Evolutionary conservation across 2,797 vertebrate genomes (phyloP), one percentile per base, ranked within the genome.

Genomic region (Heliangelus exortis): DNA sequence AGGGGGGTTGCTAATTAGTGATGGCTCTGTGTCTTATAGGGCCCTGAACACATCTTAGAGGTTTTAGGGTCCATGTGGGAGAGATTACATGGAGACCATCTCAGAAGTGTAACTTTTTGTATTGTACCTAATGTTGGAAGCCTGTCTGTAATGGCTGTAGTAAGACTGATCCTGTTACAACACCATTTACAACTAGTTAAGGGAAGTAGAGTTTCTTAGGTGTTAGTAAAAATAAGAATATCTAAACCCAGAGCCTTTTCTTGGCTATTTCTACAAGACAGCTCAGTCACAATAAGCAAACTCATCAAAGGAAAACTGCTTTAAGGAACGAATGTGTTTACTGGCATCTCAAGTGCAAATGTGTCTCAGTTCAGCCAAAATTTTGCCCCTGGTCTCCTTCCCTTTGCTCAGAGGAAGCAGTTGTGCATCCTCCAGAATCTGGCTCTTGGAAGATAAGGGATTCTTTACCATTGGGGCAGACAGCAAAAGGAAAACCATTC

Each of bases 1-100:
- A 90, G 85, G 86, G 92, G 93, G 84, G 94, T 96, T 90, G 95
- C 90, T 95, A 96, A 96, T 95, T 92, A 95, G 53, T 68, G 95
- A 90, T 81, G 82, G 87, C 89, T 95, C 90, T 81, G 81, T 58
- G 57, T 93, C 92, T 89, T 74, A 87, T 57, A 85, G 75, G 68
- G 95, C 73, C 77, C 51, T 94, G 66, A 88, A 75, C 69, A 82
- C 48, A 72, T 92, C 58, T 67, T 80, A 63, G 66, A 91, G 77
- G 85, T 92, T 50, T 96, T 91, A 96, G 89, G 62, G 85, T 73
- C 92, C 91, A 47, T 69, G 29, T 62, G 95, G 93, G 85, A 90
- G 71, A 63, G 89, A 95, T 96, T 81, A 89, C 45, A 16, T 8
- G 36, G 63, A 87, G 54, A 61, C 59, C 68, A 83, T 87, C 87